Conservation (phyloP, 2,113 vertebrate genomes). For the Climacteris rufus region DNA sequence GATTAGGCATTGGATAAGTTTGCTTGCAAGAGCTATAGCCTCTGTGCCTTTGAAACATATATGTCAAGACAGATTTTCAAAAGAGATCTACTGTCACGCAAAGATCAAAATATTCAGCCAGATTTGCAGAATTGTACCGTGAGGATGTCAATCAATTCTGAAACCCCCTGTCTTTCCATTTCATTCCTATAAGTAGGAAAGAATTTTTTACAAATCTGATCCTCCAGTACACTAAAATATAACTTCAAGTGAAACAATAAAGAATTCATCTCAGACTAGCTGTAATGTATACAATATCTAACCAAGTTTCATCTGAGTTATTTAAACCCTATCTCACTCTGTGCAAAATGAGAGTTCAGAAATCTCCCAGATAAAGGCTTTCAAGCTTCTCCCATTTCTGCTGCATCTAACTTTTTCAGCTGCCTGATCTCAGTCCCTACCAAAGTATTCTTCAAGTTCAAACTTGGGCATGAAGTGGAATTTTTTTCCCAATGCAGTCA, state of each 20-base stretch:
- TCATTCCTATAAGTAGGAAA: background rate
- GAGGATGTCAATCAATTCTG: background rate
- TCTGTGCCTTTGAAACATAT: background rate
- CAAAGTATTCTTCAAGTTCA: background rate
- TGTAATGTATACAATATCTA: background rate
- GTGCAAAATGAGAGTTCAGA: background rate
- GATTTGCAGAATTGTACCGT: background rate
- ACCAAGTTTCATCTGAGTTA: background rate
- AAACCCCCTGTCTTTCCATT: background rate
- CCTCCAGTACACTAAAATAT: background rate
- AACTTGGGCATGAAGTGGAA: background rate
- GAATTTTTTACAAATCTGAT: background rate
- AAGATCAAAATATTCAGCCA: background rate
- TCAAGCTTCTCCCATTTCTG: background rate
- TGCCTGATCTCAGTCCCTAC: background rate
- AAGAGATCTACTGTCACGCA: background rate
- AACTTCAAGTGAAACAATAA: background rate
- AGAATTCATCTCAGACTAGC: background rate
- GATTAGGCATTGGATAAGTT: background rate
- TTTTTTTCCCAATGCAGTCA: background rate
- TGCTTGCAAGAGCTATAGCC: background rate
- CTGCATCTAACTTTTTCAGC: background rate
- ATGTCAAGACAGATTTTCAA: background rate
- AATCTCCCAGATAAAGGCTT: background rate
- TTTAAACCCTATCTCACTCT: background rate